phyloP scores from a whole-genome alignment of 2,113 vertebrate genomes.

The Andinoacara biseriatus region DNA sequence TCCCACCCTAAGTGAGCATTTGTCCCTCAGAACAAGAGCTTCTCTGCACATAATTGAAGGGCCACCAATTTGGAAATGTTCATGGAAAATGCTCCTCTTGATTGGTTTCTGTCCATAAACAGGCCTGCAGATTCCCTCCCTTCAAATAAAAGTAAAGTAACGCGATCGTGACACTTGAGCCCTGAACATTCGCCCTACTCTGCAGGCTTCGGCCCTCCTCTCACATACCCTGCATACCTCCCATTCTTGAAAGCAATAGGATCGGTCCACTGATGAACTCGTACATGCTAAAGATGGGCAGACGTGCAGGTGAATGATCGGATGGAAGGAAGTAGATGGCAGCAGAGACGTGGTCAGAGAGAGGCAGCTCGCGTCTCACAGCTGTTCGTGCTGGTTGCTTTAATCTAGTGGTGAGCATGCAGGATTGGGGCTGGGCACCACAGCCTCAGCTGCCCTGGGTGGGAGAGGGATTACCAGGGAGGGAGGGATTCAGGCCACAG shows the following conservation, averaged over 20 bases:
- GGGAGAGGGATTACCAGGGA: constrained; percentile 59
- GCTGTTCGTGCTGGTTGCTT: constrained; percentile 58
- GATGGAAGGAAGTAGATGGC: not conserved
- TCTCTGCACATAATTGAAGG: constrained; percentile 12
- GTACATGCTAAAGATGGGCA: constrained; percentile 29
- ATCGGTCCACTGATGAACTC: not conserved
- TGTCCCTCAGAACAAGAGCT: constrained; percentile 23
- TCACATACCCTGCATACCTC: constrained; percentile 36
- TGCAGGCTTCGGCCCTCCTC: not conserved
- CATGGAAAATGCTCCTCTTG: constrained; percentile 4
- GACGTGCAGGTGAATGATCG: not conserved
- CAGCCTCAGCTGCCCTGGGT: constrained; percentile 49
- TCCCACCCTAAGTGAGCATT: constrained; percentile 29
- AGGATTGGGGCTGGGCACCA: constrained; percentile 58
- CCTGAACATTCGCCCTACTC: not conserved
- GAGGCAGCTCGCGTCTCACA: constrained; percentile 24
- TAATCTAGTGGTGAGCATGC: constrained; percentile 55
- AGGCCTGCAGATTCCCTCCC: not conserved
- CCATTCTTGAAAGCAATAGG: constrained; percentile 25
- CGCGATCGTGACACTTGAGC: not conserved
- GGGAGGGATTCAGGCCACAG: constrained; percentile 14
- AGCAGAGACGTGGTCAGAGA: constrained; percentile 14
- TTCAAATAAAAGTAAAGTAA: not conserved
- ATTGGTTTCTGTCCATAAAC: not conserved
- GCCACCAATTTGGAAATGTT: constrained; percentile 9